Conservation (phyloP, 2,888 invertebrate species). For the Synergus umbraculus region DNA sequence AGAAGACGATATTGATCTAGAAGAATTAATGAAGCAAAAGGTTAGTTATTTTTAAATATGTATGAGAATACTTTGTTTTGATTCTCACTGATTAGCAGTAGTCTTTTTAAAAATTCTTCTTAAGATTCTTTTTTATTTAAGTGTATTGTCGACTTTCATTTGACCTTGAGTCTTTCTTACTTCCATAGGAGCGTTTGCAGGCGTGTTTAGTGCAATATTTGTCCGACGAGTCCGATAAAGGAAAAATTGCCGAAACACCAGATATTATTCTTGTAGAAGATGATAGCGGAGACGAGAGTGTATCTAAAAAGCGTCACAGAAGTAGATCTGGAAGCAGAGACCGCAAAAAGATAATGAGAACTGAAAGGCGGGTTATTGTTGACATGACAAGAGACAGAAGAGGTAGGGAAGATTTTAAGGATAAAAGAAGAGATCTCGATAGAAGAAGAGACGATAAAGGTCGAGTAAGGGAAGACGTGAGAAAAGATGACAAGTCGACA, state of each 20-base stretch:
- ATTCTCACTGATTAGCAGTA: too few species aligned
- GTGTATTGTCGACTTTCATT: neutral
- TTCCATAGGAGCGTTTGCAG: conserved; percentile 81
- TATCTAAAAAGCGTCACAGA: conserved; percentile 75
- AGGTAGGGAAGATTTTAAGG: conserved; percentile 63
- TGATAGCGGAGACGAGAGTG: conserved; percentile 80
- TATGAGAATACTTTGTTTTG: too few species aligned
- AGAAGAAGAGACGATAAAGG: conserved; percentile 69
- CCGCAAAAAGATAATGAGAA: conserved; percentile 66
- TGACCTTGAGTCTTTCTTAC: neutral
- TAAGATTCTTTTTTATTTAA: neutral
- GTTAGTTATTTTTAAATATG: conserved; percentile 75
- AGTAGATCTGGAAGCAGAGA: conserved; percentile 73
- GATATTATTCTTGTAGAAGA: conserved; percentile 84
- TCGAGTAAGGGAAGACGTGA: conserved; percentile 76
- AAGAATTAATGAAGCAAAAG: conserved; percentile 94
- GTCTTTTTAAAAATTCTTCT: too few species aligned
- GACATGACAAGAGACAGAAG: conserved; percentile 71
- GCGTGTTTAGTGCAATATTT: conserved; percentile 87
- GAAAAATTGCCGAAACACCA: conserved; percentile 78
- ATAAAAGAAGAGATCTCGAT: conserved; percentile 68
- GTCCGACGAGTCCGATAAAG: conserved; percentile 82
- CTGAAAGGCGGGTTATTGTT: conserved; percentile 72
- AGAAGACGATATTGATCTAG: conserved; percentile 91
- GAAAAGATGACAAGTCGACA: conserved; percentile 74